phyloP scores from a whole-genome alignment of 2,888 invertebrate species.

The Tanytarsus gracilentus region DNA sequence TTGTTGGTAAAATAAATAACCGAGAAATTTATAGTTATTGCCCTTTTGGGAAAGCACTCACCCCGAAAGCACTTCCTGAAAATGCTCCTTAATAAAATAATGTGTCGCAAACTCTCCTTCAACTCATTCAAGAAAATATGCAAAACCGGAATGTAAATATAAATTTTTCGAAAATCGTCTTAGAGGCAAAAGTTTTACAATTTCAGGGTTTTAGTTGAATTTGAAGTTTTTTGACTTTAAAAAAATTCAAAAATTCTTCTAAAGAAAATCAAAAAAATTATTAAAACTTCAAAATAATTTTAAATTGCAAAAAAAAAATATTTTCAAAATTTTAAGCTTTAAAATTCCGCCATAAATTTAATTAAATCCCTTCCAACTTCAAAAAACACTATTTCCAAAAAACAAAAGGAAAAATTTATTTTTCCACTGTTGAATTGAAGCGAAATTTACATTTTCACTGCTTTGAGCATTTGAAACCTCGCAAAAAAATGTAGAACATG shows the following conservation, averaged over 20 bases:
- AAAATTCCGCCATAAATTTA: no score
- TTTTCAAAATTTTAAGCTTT: no score
- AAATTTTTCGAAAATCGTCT: no score
- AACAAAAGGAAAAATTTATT: not conserved
- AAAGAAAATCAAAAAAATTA: no score
- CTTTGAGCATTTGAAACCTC: not conserved
- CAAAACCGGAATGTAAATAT: not conserved
- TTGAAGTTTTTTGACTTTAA: no score
- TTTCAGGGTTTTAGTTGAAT: no score
- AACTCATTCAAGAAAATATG: not conserved
- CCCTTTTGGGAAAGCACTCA: slow-evolving; percentile 11
- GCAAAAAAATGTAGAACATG: slow-evolving; percentile 8
- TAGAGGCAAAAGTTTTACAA: no score
- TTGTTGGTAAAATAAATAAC: slow-evolving; percentile 21
- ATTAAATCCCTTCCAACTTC: no score
- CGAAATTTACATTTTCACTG: not conserved
- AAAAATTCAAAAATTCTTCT: no score
- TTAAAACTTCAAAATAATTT: no score
- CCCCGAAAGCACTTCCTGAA: no score
- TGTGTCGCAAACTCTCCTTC: not conserved
- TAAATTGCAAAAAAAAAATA: no score
- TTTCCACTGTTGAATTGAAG: not conserved
- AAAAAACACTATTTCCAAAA: not conserved
- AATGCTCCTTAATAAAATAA: slow-evolving; percentile 8
- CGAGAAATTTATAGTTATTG: slow-evolving; percentile 23